These are phyloP conservation scores for Drosophila sechellia DNA, from an alignment of 1,140 invertebrate species.

Conservation along the genomic window DNA sequence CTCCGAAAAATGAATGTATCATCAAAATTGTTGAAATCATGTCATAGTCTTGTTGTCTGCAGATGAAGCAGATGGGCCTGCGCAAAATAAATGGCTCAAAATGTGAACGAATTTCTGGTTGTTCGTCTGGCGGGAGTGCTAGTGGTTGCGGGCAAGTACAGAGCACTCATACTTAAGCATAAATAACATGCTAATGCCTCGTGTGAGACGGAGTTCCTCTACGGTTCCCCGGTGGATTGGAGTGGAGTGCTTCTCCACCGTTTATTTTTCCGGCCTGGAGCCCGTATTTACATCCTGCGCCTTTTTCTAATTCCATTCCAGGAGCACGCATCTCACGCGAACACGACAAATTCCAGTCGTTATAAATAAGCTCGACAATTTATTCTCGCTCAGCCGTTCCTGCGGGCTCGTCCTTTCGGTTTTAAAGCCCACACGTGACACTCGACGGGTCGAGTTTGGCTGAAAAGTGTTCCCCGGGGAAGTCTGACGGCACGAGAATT, in stretches of 20 bases:
- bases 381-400: slow-evolving; percentile 8
- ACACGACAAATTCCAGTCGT: slow-evolving; percentile 58
- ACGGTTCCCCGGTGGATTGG: slow-evolving; percentile 28
- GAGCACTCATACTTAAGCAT: slow-evolving; percentile 26
- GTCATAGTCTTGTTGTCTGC: slow-evolving; percentile 27
- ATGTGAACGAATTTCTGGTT: slow-evolving; percentile 4
- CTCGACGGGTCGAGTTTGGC: slow-evolving; percentile 25
- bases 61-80: slow-evolving; percentile 41
- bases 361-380: slow-evolving; percentile 63
- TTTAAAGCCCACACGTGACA: slow-evolving; percentile 72
- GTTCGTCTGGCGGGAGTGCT: not conserved
- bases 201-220: slow-evolving; percentile 34
- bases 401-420: not conserved
- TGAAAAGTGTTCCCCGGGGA: slow-evolving; percentile 27
- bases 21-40: slow-evolving; percentile 51
- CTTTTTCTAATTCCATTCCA: slow-evolving; percentile 36
- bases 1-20: slow-evolving; percentile 30
- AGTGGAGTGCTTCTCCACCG: not conserved
- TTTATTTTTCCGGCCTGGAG: not conserved
- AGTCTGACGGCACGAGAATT: slow-evolving; percentile 35
- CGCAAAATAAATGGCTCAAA: slow-evolving; percentile 50
- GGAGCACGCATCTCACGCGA: slow-evolving; percentile 25
- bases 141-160: not conserved
- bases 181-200: slow-evolving; percentile 51
- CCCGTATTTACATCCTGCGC: slow-evolving; percentile 8